phyloP scores from a whole-genome alignment of 2,797 vertebrate species.

The Enteromius treurensis region DNA sequence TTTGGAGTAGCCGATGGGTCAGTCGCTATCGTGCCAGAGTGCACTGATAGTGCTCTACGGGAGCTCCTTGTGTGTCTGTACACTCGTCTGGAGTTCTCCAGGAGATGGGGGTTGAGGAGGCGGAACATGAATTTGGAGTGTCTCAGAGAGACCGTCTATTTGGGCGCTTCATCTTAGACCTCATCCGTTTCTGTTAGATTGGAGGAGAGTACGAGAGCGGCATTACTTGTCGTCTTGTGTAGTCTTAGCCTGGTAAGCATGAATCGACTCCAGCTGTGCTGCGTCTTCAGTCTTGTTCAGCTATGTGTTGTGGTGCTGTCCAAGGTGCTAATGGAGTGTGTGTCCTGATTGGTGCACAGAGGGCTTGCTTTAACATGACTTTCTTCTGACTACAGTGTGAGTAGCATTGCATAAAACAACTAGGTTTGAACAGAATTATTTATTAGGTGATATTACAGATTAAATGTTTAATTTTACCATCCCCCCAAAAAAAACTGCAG shows the following conservation, averaged over 20 bases:
- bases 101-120: constrained; percentile 43
- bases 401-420: constrained; percentile 11
- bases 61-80: constrained; percentile 39
- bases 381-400: not conserved
- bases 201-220: not conserved
- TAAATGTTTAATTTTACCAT: not conserved
- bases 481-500: too few relatives aligned
- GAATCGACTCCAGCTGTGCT: constrained; percentile 21
- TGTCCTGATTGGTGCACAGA: constrained; percentile 9
- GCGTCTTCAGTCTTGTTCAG: constrained; percentile 1
- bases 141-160: constrained; percentile 33
- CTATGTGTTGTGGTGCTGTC: constrained; percentile 26
- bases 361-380: not conserved
- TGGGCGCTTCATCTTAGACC: constrained; percentile 20
- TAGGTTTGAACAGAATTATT: not conserved
- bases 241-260: constrained; percentile 1
- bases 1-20: constrained; percentile 46
- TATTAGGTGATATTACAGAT: not conserved
- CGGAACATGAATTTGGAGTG: constrained; percentile 22
- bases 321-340: constrained; percentile 33
- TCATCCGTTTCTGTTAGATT: not conserved
- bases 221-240: not conserved
- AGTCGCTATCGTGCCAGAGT: constrained; percentile 37
- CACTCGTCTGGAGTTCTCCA: constrained; percentile 24
- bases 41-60: constrained; percentile 31